Conservation (phyloP, 2,888 invertebrate species). For the Melanotus villosus region DNA sequence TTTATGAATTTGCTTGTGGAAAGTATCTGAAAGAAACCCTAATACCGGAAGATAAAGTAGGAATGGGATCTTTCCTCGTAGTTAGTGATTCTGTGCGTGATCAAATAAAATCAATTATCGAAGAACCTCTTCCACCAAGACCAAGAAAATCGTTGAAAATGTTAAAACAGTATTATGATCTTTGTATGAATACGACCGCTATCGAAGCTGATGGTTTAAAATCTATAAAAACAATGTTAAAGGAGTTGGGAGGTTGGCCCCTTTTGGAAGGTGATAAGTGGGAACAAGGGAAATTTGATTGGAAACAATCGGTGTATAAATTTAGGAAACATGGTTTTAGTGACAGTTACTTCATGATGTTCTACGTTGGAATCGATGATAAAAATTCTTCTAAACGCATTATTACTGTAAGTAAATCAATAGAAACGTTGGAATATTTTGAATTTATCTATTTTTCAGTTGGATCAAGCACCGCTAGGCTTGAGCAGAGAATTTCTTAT, state of each 20-base stretch:
- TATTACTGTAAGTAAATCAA: slow-evolving; percentile 80
- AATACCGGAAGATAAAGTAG: slow-evolving; percentile 86
- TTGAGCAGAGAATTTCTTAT: slow-evolving; percentile 51
- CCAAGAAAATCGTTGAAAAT: slow-evolving; percentile 82
- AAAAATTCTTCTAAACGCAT: slow-evolving; percentile 89
- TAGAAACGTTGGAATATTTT: not conserved
- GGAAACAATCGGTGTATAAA: slow-evolving; percentile 87
- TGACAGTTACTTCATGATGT: slow-evolving; percentile 90
- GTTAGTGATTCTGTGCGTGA: slow-evolving; percentile 82
- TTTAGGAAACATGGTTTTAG: slow-evolving; percentile 87
- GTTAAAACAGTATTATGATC: slow-evolving; percentile 86
- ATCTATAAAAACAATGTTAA: slow-evolving; percentile 81
- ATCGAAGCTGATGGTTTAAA: slow-evolving; percentile 85
- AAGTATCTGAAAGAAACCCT: slow-evolving; percentile 75
- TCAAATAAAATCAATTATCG: slow-evolving; percentile 79
- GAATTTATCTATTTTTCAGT: slow-evolving; percentile 31
- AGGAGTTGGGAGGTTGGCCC: slow-evolving; percentile 93
- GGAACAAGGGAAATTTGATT: slow-evolving; percentile 81
- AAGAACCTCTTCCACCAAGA: slow-evolving; percentile 73
- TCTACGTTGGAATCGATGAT: slow-evolving; percentile 89
- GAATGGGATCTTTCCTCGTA: slow-evolving; percentile 81
- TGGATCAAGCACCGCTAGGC: slow-evolving; percentile 51
- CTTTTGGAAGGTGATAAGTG: slow-evolving; percentile 84
- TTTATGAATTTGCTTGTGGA: slow-evolving; percentile 86
- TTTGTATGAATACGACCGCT: slow-evolving; percentile 89